Evolutionary conservation across 2,888 invertebrate genomes (phyloP).

Genomic region (Rhamphomyia laevipes): DNA sequence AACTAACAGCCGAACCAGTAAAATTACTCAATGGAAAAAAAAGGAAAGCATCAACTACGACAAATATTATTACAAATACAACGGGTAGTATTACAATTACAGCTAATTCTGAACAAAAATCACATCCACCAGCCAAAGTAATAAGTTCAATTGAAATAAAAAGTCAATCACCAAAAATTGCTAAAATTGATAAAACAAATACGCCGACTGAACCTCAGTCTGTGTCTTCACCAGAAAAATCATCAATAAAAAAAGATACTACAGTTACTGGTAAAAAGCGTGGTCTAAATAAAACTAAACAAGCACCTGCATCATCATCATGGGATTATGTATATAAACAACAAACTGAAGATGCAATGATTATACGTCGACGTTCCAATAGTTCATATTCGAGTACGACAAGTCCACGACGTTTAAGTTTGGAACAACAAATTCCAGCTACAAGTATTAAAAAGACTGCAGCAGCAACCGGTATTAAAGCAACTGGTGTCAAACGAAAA

Average conservation of each 20-base stretch:
- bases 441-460: conserved; percentile 24
- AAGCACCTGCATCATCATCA: conserved; percentile 27
- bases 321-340: conserved; percentile 50
- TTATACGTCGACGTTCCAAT: conserved; percentile 71
- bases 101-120: no score
- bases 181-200: conserved; percentile 15
- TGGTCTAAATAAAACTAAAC: conserved; percentile 8
- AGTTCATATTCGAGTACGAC: conserved; percentile 67
- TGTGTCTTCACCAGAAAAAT: conserved; percentile 5
- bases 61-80: background rate
- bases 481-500: no score
- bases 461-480: conserved; percentile 5
- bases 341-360: conserved; percentile 62
- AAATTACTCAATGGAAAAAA: conserved; percentile 28
- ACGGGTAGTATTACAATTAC: background rate
- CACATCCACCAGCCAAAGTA: no score
- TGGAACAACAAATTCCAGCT: conserved; percentile 29
- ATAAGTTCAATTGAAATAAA: no score
- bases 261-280: background rate
- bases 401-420: conserved; percentile 49
- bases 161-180: background rate
- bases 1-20: conserved; percentile 5
- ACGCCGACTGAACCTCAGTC: conserved; percentile 8
- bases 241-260: conserved; percentile 16
- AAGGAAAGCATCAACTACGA: conserved; percentile 28